These are phyloP conservation scores for Drosophila nigromelanica DNA, from an alignment of 1,140 invertebrate genomes.

Conservation along the genomic window DNA sequence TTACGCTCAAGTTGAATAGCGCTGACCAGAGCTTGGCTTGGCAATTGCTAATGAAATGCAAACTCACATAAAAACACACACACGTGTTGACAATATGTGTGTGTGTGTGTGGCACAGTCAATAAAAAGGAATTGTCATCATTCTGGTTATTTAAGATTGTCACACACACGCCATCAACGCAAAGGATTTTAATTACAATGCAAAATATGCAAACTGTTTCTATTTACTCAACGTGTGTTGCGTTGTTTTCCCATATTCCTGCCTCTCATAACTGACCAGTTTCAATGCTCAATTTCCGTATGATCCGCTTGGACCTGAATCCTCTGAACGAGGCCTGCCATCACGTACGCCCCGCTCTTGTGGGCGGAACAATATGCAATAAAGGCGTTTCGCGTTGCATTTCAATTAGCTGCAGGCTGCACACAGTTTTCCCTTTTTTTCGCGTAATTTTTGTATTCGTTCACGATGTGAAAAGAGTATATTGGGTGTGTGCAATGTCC, in stretches of 20 bases:
- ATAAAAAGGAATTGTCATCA: not conserved
- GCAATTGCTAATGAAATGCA: slow-evolving; percentile 29
- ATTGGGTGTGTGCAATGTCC: too few species aligned
- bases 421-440: slow-evolving; percentile 11
- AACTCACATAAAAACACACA: slow-evolving; percentile 3
- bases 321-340: not conserved
- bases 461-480: too few species aligned
- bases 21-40: slow-evolving; percentile 12
- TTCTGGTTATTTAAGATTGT: slow-evolving; percentile 9
- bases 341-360: not conserved
- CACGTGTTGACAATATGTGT: not conserved
- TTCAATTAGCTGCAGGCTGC: slow-evolving; percentile 23
- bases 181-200: slow-evolving; percentile 14
- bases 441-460: not conserved
- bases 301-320: slow-evolving; percentile 3
- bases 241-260: not conserved
- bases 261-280: slow-evolving; percentile 2
- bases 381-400: slow-evolving; percentile 2
- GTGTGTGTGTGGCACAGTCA: not conserved
- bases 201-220: slow-evolving; percentile 9
- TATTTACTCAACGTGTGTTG: slow-evolving; percentile 5
- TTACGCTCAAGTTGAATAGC: not conserved
- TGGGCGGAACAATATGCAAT: not conserved
- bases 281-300: slow-evolving; percentile 13
- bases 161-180: not conserved